Base-by-base conservation (phyloP, 2,113 vertebrate genomes). In the Oreamnos americanus region DNA sequence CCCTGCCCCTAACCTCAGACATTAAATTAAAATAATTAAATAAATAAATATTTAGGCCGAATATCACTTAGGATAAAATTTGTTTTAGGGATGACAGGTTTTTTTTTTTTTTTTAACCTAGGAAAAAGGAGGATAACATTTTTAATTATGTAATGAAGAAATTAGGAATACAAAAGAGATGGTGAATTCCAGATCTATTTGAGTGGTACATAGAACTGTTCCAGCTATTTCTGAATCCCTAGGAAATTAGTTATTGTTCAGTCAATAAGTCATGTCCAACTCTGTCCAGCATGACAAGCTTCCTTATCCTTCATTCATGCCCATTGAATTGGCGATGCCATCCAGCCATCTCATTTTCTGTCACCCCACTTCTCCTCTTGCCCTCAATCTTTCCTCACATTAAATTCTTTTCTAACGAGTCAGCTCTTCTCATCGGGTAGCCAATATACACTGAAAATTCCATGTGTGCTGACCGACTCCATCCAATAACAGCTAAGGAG, bases 101-200 rank as follows among this genome's bases (percentile, higher is more conserved):
- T 67, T 84, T 47, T 92, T 57, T 62, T 19, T 84, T n/a, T 90
- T 94, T 67, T 62, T 23, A 92, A 91, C 8, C 64, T 79, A 76
- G 2, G 14, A 88, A 2, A 84, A 95, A 55, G 43, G 12, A 81
- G 57, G 15, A 14, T 88, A 33, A n/a, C 17, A 43, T 30, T 90
- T 86, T 95, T 8, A 94, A 58, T 81, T 86, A 86, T 25, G 7
- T 17, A 64, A 81, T 74, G 30, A 11, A 91, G n/a, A 87, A 90
- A 49, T 51, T 43, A 71, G 3, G 3, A 53, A 30, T 21, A 62
- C 36, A 94, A 88, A 88, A 76, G 25, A 67, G n/a, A 78, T 67
- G 23, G 64, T 78, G 3, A 62, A 91, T 85, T 36, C 21, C 47
- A 89, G 11, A 17, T 86, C 14, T n/a, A 33, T 64, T 36, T 84